Evolutionary conservation across 2,888 invertebrate species (phyloP), one percentile per base, ranked within the genome.

Genomic region (Spodoptera littoralis): DNA sequence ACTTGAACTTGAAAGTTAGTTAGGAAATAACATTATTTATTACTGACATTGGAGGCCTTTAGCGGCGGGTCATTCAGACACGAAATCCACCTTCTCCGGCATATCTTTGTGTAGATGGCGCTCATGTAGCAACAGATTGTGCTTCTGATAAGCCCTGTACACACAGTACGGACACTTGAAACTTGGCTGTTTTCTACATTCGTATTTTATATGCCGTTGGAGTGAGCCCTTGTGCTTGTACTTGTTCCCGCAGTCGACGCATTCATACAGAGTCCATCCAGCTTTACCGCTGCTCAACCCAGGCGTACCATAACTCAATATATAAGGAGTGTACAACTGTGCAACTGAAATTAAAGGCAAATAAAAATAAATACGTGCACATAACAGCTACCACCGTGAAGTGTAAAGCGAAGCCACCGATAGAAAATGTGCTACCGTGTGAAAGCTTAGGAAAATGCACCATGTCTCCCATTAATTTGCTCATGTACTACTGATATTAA

Each of bases 151-250:
- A 81, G 96, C 96, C 79, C 96, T 95, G 90, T 96, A 95, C 82
- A 95, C 95, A 88, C 97, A 97, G 90, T 96, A 96, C 52, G 96
- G 96, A 86, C 97, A 97, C 87, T 96, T 96, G 92, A 96, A 96
- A 85, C 96, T 96, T 22, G 97, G 96, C 79, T 96, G 95, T 86
- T 96, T 96, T 76, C 96, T 95, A 86, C 97, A 97, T 88, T 97
- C 97, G 90, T 97, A 96, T 84, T 96, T 96, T 83, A 96, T 95
- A 89, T 97, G 97, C 63, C 97, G 95, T 88, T 96, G 96, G 82
- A 97, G 95, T 70, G 97, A 97, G 79, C 97, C 97, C 86, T 97
- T 97, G 90, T 96, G 96, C 92, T 96, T 97, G 95, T 98, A 98
- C 81, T 96, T 96, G 94, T 98, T 98, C 77, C 97, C 97, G 90